Evolutionary conservation across 2,113 vertebrate genomes (phyloP), one percentile per base, ranked within the genome.

Genomic region (Sclerurus mexicanus): DNA sequence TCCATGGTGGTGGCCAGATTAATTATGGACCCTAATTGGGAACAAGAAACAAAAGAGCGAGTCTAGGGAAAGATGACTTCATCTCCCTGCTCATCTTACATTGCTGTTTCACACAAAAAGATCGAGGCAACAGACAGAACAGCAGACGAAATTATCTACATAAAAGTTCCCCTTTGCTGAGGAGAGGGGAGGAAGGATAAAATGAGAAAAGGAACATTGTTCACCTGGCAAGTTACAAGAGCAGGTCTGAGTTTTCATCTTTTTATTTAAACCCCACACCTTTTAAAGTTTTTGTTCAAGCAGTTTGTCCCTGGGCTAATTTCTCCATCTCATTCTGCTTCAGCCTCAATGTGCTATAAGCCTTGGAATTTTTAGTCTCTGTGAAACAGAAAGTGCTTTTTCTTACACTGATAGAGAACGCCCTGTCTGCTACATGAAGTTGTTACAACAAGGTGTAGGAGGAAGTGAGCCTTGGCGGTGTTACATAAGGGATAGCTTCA

Each of bases 11-110:
- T 90, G 66, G 87, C 58, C 86, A 71, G 81, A 95, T 95, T 96
- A 95, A 96, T 96, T 95, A 96, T 89, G 91, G 72, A 66, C 52
- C 94, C 91, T 97, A 96, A 96, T 95, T 96, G 87, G 93, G 50
- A 87, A 71, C 69, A 86, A 92, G 87, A 96, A 97, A 96, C 95
- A 96, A 97, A 95, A 60, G 93, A 72, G 55, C 7, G 80, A 90
- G 76, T 91, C 85, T 81, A 75, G 35, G 46, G 62, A 59, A 94
- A 78, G 85, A 97, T 96, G 85, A 95, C 80, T 92, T 95, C 89
- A 96, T 97, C 91, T 83, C 63, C 64, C 81, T 87, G 35, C 72
- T 96, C 87, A 31, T 95, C 91, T 97, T 93, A 75, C 85, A 74
- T 93, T 82, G 49, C 96, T 79, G 35, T 85, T 87, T 84, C 67